Conservation (phyloP, 2,797 vertebrate genomes). For the Triplophysa yarkandensis region DNA sequence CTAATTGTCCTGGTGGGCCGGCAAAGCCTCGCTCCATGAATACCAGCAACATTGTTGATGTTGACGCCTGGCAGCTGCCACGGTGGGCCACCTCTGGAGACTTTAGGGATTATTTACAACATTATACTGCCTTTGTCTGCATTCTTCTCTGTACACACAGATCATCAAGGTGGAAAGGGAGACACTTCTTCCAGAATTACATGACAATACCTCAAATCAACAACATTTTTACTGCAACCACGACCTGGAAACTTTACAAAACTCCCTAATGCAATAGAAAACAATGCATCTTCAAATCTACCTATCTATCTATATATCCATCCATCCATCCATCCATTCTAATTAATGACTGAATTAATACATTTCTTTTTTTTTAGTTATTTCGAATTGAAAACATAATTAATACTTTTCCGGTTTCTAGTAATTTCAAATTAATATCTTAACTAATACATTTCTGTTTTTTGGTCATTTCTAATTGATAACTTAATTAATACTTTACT, state of each 20-base stretch:
- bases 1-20: slow-evolving; percentile 75
- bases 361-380: too few species aligned
- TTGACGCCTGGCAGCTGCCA: slow-evolving; percentile 66
- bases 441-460: too few species aligned
- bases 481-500: too few species aligned
- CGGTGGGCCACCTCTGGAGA: slow-evolving; percentile 53
- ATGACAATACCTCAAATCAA: not conserved
- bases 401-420: too few species aligned
- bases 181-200: not conserved
- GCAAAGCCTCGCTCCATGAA: slow-evolving; percentile 59
- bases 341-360: too few species aligned
- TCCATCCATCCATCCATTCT: too few species aligned
- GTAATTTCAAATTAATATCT: too few species aligned
- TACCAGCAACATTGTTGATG: slow-evolving; percentile 62
- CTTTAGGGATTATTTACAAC: slow-evolving; percentile 59
- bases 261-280: not conserved
- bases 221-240: not conserved
- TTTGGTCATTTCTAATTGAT: too few species aligned
- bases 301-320: too few species aligned
- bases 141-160: slow-evolving; percentile 8
- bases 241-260: not conserved
- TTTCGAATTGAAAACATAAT: too few species aligned
- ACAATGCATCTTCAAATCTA: not conserved
- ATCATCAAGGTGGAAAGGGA: not conserved
- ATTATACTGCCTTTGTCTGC: slow-evolving; percentile 11